A percentile compares a stretch with the other conserved stretches of the same genome.
Evolutionary conservation across 2,888 invertebrate species (phyloP).

Genomic region (Meliscaeva auricollis): DNA sequence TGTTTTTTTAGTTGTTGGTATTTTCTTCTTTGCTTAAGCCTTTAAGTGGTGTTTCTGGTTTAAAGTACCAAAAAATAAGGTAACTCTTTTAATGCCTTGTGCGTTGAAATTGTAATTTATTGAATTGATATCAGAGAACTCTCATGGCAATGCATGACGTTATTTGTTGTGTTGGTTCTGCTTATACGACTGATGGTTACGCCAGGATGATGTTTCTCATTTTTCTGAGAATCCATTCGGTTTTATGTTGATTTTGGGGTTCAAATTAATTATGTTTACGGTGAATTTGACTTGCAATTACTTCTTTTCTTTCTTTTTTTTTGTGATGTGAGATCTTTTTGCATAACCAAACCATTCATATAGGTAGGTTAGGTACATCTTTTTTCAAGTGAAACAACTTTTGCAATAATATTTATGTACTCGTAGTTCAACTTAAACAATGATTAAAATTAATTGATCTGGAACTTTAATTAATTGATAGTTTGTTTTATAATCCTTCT

Average conservation of each 20-base stretch:
- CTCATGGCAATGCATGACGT: neutral
- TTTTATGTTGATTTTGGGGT: slow-evolving; percentile 34
- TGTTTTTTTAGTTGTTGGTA: too few relatives aligned
- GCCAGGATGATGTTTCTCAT: slow-evolving; percentile 32
- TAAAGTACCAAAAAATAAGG: slow-evolving; percentile 7
- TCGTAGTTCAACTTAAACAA: slow-evolving; percentile 3
- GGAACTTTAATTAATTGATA: slow-evolving; percentile 5
- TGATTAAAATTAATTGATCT: slow-evolving; percentile 16
- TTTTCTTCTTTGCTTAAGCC: slow-evolving; percentile 36
- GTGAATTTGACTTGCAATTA: slow-evolving; percentile 22
- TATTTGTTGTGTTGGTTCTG: neutral
- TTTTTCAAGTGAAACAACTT: slow-evolving; percentile 9
- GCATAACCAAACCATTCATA: slow-evolving; percentile 5
- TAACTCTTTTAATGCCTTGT: slow-evolving; percentile 8
- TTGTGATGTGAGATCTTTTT: neutral
- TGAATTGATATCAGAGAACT: slow-evolving; percentile 41
- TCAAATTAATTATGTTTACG: slow-evolving; percentile 35
- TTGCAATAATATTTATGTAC: neutral
- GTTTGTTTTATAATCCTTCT: neutral
- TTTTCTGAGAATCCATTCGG: slow-evolving; percentile 39
- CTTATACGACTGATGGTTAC: neutral
- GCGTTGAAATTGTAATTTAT: slow-evolving; percentile 51
- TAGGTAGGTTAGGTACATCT: neutral
- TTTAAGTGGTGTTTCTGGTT: slow-evolving; percentile 56
- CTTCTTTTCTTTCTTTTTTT: neutral